Evolutionary conservation across 2,888 invertebrate genomes (phyloP), one percentile per base, ranked within the genome.

Genomic region (Orchesellides sinensis): DNA sequence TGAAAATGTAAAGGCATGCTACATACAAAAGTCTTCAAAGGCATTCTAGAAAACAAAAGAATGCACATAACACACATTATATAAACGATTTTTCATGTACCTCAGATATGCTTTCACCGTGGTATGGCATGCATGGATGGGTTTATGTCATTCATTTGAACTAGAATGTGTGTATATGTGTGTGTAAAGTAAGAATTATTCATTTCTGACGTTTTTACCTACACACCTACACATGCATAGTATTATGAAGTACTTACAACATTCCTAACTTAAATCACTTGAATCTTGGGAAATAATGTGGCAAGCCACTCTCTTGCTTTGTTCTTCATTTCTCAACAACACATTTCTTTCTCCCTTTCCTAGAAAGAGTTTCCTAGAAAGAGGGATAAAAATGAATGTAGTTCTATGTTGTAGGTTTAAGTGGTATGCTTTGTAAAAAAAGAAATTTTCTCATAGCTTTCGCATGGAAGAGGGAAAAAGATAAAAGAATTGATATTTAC

Each of bases 241-340:
- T 35, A 32, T 61, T 61, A 61, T 61, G 35, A 61, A 35, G 19
- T 17, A 21, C 61, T 61, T 61, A 61, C 35, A 35, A 19, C 32
- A 61, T 35, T 32, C 29, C 29, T 14, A 68, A 68, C 49, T 21
- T n/a, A 52, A 68, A 68, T 68, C 68, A 68, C 29, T 45, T 65
- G 23, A 6, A 32, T 54, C 23, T 25, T 5, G 54, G n/a, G 69
- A 69, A 69, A 69, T 69, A 32, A 54, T 69, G 69, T 69, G 54
- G 69, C 35, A 54, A 54, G 25, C 69, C 69, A 69, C 54, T 69
- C 19, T 27, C 49, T 2, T 69, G 54, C 54, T 54, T 54, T 54
- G 69, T 69, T 54, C 54, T 35, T 54, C 32, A 69, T 69, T 69
- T 68, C 54, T 69, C 32, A n/a, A 1, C 8, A 69, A 17, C 27